These are phyloP conservation scores for Pyrgus malvae DNA, from an alignment of 2,888 invertebrate genomes.

Conservation along the genomic window DNA sequence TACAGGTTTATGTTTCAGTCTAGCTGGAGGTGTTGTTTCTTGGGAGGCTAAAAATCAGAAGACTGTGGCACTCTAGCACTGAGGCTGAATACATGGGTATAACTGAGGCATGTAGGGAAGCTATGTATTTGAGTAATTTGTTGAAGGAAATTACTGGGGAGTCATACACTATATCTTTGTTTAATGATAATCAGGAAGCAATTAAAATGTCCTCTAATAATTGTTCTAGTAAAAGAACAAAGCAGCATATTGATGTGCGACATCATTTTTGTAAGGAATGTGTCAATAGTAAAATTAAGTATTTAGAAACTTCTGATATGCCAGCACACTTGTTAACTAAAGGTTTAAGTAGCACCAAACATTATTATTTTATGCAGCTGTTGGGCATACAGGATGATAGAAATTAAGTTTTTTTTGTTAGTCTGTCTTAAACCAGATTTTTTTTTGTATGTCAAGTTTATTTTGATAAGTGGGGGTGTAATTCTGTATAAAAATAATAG, in stretches of 20 bases:
- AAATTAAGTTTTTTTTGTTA: too few species aligned
- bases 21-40: background rate
- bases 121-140: background rate
- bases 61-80: background rate
- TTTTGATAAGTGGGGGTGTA: too few species aligned
- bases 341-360: background rate
- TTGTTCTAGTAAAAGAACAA: background rate
- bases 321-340: conserved; percentile 17
- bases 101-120: background rate
- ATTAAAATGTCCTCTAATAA: conserved; percentile 2
- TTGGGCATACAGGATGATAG: too few species aligned
- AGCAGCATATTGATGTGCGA: conserved; percentile 12
- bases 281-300: background rate
- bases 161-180: background rate
- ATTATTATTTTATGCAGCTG: background rate
- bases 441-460: too few species aligned
- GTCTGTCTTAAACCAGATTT: too few species aligned
- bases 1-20: background rate
- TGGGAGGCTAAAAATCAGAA: background rate
- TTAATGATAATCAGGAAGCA: conserved; percentile 26
- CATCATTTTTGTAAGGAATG: conserved; percentile 4
- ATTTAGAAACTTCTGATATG: conserved; percentile 8
- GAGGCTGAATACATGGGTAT: background rate
- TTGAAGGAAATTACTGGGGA: background rate
- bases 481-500: too few species aligned